Evolutionary conservation across 2,113 vertebrate genomes (phyloP).

Genomic region (Cryptomyrus ogoouensis): DNA sequence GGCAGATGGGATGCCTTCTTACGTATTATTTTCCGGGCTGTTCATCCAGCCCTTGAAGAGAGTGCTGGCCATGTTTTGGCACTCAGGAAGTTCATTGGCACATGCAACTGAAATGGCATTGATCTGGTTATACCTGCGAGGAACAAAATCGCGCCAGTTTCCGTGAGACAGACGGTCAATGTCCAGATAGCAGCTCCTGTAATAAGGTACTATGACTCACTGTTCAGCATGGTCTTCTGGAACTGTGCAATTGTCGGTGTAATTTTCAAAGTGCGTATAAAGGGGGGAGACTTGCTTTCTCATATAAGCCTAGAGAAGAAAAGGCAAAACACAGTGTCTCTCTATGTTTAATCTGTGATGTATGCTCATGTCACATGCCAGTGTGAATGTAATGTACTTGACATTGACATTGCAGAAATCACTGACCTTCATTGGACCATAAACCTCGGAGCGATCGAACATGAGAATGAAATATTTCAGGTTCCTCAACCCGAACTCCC

Average conservation of each 20-base stretch:
- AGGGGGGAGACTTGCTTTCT: conserved; percentile 58
- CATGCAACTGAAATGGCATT: conserved; percentile 70
- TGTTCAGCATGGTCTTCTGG: conserved; percentile 58
- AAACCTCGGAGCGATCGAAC: conserved; percentile 84
- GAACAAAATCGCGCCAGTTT: conserved; percentile 2
- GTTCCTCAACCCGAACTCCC: conserved; percentile 66
- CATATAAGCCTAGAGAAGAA: conserved; percentile 66
- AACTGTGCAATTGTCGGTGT: background rate
- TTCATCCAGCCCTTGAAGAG: conserved; percentile 44
- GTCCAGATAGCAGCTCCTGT: background rate
- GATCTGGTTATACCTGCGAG: conserved; percentile 67
- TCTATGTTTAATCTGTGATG: background rate
- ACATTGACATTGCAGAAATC: background rate
- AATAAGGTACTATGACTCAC: conserved; percentile 59
- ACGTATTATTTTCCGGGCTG: conserved; percentile 1
- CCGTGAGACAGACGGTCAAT: background rate
- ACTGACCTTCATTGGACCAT: conserved; percentile 74
- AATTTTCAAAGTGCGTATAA: conserved; percentile 39
- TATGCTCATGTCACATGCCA: background rate
- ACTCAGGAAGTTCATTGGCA: conserved; percentile 51
- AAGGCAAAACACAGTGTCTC: conserved; percentile 24
- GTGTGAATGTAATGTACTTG: background rate
- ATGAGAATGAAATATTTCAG: conserved; percentile 73
- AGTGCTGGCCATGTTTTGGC: conserved; percentile 2
- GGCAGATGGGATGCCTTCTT: conserved; percentile 35